These are phyloP conservation scores for Esox lucius DNA, from an alignment of 2,797 vertebrate species.

Conservation along the genomic window DNA sequence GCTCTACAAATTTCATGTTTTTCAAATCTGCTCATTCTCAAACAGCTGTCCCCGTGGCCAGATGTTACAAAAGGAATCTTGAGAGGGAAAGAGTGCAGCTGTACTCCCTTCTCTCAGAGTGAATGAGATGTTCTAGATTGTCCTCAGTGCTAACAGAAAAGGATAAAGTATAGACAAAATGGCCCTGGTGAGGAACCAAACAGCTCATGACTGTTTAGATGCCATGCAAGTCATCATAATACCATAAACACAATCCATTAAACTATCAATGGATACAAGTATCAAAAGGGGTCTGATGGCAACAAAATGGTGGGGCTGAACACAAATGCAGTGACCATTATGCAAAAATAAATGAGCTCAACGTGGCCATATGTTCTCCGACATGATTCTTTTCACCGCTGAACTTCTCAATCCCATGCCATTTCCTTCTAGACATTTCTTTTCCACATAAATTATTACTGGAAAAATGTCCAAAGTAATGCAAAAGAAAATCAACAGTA, in stretches of 20 bases:
- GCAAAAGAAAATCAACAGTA: not conserved
- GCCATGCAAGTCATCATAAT: conserved; percentile 45
- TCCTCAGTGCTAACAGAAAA: conserved; percentile 57
- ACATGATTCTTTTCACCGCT: conserved; percentile 20
- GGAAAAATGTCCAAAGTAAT: conserved; percentile 18
- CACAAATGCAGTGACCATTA: conserved; percentile 4
- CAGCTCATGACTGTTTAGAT: conserved; percentile 58
- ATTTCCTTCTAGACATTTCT: not conserved
- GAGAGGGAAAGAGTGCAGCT: conserved; percentile 34
- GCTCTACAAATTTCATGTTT: conserved; percentile 35
- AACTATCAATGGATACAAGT: conserved; percentile 19
- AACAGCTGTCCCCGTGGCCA: conserved; percentile 50
- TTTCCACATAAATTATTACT: not conserved
- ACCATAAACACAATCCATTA: conserved; percentile 33
- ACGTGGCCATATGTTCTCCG: conserved; percentile 29
- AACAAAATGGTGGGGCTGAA: not conserved
- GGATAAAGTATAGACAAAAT: conserved; percentile 49
- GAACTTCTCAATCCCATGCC: conserved; percentile 30
- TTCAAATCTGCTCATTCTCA: conserved; percentile 41
- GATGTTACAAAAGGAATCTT: conserved; percentile 36
- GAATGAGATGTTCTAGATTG: conserved; percentile 62
- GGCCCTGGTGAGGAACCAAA: conserved; percentile 39
- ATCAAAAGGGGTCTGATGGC: conserved; percentile 8
- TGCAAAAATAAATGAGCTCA: conserved; percentile 26
- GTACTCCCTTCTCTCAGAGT: conserved; percentile 46